Evolutionary conservation across 2,888 invertebrate species (phyloP).

Genomic region (Ellobium chinense): DNA sequence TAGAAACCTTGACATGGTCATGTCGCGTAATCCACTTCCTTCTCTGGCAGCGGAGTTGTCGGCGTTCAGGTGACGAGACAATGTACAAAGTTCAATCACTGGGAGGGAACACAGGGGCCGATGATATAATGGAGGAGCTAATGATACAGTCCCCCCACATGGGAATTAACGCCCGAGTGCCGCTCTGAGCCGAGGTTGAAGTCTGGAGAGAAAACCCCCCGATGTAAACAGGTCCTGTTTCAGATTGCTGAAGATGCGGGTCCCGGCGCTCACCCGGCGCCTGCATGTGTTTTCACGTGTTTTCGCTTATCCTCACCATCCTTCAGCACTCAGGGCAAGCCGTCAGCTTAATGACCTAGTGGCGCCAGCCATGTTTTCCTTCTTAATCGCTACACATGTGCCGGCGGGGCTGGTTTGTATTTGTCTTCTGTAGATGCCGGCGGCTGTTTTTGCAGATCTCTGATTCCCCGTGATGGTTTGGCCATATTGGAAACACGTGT

Average conservation of each 20-base stretch:
- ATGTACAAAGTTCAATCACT: too few species aligned
- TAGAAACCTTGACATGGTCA: too few species aligned
- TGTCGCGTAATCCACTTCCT: too few species aligned
- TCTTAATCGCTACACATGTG: conserved; percentile 67
- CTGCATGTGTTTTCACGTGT: conserved; percentile 28
- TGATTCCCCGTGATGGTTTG: conserved; percentile 34
- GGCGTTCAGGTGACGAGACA: too few species aligned
- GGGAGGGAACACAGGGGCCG: background rate
- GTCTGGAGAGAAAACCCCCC: background rate
- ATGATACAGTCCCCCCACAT: background rate
- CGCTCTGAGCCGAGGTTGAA: background rate
- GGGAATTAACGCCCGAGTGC: background rate
- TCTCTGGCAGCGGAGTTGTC: too few species aligned
- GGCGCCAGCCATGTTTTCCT: conserved; percentile 68
- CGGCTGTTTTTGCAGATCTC: conserved; percentile 49
- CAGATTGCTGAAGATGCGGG: conserved; percentile 2
- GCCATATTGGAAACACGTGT: conserved; percentile 55
- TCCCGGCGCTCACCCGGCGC: conserved; percentile 12
- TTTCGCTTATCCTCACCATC: conserved; percentile 22
- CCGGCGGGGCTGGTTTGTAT: conserved; percentile 52
- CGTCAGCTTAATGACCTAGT: conserved; percentile 56
- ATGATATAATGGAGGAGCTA: background rate
- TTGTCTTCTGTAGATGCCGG: conserved; percentile 49
- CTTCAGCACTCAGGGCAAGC: conserved; percentile 25
- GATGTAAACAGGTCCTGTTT: conserved; percentile 17